phyloP scores from a whole-genome alignment of 2,113 vertebrate species.

The Lutjanus erythropterus region DNA sequence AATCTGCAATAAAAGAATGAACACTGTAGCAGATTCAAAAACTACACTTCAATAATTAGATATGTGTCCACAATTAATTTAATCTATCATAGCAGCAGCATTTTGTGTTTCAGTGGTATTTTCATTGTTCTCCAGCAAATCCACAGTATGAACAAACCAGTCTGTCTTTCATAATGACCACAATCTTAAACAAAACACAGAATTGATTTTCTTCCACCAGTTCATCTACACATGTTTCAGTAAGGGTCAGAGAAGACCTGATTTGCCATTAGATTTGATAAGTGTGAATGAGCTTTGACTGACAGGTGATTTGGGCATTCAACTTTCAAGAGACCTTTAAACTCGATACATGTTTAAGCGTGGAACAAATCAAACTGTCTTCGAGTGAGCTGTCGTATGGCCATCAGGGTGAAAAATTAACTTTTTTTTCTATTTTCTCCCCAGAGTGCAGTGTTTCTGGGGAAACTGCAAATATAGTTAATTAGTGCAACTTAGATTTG shows the following conservation, averaged over 20 bases:
- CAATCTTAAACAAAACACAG: slow-evolving; percentile 27
- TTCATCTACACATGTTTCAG: slow-evolving; percentile 29
- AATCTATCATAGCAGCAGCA: neutral
- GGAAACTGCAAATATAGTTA: slow-evolving; percentile 36
- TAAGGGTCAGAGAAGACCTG: slow-evolving; percentile 41
- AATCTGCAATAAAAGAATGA: neutral
- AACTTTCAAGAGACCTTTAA: slow-evolving; percentile 48
- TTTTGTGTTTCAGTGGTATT: neutral
- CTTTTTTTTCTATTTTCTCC: slow-evolving; percentile 12
- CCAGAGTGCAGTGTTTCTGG: slow-evolving; percentile 13
- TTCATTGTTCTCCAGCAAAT: slow-evolving; percentile 15
- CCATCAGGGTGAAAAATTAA: slow-evolving; percentile 39
- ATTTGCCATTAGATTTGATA: slow-evolving; percentile 47
- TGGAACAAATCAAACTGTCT: slow-evolving; percentile 42
- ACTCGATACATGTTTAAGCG: slow-evolving; percentile 41
- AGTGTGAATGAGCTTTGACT: slow-evolving; percentile 37
- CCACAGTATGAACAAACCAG: neutral
- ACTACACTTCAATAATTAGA: neutral
- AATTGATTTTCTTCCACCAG: slow-evolving; percentile 41
- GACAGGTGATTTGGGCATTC: slow-evolving; percentile 49
- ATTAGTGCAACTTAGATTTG: slow-evolving; percentile 27
- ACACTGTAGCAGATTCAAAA: neutral
- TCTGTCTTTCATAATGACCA: slow-evolving; percentile 13
- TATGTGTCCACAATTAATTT: neutral
- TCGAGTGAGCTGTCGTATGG: slow-evolving; percentile 32